Percentiles rank a stretch among this genome's conserved stretches.
Evolutionary conservation across 1,140 invertebrate genomes (phyloP).

Genomic region (Drosophila pseudoananassae): DNA sequence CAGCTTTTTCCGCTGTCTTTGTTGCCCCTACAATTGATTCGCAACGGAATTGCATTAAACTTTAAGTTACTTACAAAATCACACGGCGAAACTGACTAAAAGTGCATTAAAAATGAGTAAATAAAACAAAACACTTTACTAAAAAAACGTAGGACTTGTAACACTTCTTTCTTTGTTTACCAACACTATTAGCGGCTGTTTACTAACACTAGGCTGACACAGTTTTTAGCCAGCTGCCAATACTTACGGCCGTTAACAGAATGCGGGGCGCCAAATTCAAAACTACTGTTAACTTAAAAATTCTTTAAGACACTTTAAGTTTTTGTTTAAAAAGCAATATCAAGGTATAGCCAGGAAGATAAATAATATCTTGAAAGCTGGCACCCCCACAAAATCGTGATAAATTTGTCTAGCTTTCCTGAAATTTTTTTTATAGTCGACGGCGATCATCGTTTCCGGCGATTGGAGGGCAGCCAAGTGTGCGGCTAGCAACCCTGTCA

Average conservation of each 20-base stretch:
- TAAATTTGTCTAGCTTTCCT: slow-evolving; percentile 81
- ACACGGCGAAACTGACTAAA: slow-evolving; percentile 44
- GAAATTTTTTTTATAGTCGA: slow-evolving; percentile 16
- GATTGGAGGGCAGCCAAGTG: slow-evolving; percentile 39
- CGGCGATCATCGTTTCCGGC: slow-evolving; percentile 76
- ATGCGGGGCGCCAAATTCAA: slow-evolving; percentile 42
- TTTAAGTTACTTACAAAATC: slow-evolving; percentile 66
- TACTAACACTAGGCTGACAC: not conserved
- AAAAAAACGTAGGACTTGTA: slow-evolving; percentile 37
- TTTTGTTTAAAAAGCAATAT: slow-evolving; percentile 3
- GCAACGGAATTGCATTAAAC: slow-evolving; percentile 40
- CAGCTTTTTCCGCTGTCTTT: slow-evolving; percentile 4
- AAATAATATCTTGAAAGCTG: slow-evolving; percentile 42
- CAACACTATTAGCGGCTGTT: not conserved
- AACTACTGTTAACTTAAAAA: slow-evolving; percentile 14
- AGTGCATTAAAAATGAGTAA: slow-evolving; percentile 69
- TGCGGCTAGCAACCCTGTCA: slow-evolving; percentile 39
- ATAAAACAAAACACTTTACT: slow-evolving; percentile 71
- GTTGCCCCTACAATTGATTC: not conserved
- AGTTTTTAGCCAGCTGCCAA: not conserved
- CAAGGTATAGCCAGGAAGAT: slow-evolving; percentile 40
- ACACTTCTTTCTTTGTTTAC: not conserved
- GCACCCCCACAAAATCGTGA: slow-evolving; percentile 57
- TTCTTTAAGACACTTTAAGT: slow-evolving; percentile 14
- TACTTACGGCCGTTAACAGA: not conserved